Evolutionary conservation across 2,888 invertebrate genomes (phyloP).

Genomic region (Cepaea hortensis): DNA sequence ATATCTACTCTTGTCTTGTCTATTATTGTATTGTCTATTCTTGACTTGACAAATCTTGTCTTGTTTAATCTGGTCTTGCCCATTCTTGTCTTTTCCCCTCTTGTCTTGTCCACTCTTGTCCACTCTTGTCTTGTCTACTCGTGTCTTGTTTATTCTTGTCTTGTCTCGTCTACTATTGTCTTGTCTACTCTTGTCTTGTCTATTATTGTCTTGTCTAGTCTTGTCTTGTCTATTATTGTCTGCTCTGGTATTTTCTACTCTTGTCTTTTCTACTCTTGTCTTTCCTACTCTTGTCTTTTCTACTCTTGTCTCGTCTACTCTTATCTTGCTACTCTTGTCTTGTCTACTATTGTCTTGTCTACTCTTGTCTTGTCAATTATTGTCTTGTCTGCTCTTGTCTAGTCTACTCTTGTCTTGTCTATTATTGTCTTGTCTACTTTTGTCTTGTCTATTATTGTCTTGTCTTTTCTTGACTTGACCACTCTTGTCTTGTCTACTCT

Average conservation of each 20-base stretch:
- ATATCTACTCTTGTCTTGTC: slow-evolving; percentile 23
- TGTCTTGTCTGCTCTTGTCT: neutral
- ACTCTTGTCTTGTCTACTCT: neutral
- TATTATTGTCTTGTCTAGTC: too few relatives aligned
- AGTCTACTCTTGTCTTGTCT: slow-evolving; percentile 37
- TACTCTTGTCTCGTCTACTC: too few relatives aligned
- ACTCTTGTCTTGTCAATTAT: slow-evolving; percentile 9
- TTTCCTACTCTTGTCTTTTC: too few relatives aligned
- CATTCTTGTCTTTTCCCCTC: slow-evolving; percentile 1
- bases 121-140: neutral
- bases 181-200: too few relatives aligned
- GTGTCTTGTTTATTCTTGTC: too few relatives aligned
- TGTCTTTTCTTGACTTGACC: slow-evolving; percentile 24
- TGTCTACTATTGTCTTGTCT: neutral
- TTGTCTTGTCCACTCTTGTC: slow-evolving; percentile 32
- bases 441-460: slow-evolving; percentile 26
- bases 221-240: neutral
- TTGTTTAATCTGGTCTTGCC: neutral
- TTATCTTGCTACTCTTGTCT: too few relatives aligned
- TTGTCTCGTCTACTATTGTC: too few relatives aligned
- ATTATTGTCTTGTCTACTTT: neutral
- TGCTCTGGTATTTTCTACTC: neutral
- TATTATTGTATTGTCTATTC: too few relatives aligned
- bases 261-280: neutral
- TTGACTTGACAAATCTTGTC: slow-evolving; percentile 28